These are phyloP conservation scores for Hanleya hanleyi DNA, from an alignment of 2,888 invertebrate species.

Conservation along the genomic window DNA sequence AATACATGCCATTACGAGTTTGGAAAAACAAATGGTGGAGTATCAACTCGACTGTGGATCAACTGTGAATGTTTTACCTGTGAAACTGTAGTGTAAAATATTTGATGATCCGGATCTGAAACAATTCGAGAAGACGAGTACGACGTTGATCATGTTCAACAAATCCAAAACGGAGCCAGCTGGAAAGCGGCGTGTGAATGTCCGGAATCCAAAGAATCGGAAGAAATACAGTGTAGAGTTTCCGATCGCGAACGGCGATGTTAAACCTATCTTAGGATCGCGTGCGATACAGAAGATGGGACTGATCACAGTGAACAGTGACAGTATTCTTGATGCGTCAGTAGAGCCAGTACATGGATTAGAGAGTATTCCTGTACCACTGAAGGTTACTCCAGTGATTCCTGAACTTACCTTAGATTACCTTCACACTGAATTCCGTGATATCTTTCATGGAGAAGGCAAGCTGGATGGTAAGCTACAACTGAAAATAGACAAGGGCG, in stretches of 20 bases:
- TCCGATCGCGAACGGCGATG: not conserved
- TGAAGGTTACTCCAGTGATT: not conserved
- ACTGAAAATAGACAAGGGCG: slow-evolving; percentile 2
- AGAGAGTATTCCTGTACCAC: not conserved
- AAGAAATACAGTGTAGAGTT: slow-evolving; percentile 9
- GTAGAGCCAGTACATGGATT: not conserved
- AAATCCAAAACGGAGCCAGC: not conserved
- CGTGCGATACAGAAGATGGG: not conserved
- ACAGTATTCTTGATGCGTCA: not conserved
- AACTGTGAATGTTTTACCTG: too few relatives aligned
- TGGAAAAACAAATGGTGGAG: not conserved
- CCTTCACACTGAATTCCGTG: not conserved
- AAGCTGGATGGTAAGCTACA: slow-evolving; percentile 1
- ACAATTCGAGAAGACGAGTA: not conserved
- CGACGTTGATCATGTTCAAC: not conserved
- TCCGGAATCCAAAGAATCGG: not conserved
- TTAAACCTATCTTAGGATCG: not conserved
- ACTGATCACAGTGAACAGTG: not conserved
- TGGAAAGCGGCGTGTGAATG: not conserved
- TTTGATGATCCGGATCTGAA: not conserved
- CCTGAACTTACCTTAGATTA: not conserved
- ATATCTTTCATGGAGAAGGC: slow-evolving; percentile 3
- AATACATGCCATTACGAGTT: not conserved
- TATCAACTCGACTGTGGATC: not conserved
- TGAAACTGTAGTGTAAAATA: too few relatives aligned